Conservation (phyloP, 2,888 invertebrate species). For the Hirtodrosophila alboralis region DNA sequence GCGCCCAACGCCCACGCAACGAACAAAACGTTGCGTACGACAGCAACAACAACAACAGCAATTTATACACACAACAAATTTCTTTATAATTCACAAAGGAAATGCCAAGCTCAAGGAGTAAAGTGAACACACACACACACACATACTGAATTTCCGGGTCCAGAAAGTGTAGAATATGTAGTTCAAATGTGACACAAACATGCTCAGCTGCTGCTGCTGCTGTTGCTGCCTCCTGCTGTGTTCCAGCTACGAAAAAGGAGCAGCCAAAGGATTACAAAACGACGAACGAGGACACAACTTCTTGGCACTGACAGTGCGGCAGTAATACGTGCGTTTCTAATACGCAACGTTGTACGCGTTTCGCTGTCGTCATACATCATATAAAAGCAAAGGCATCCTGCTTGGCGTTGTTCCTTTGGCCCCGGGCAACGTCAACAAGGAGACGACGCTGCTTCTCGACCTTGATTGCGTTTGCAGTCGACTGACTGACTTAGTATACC, state of each 20-base stretch:
- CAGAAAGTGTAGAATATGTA: conserved; percentile 37
- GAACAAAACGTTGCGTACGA: conserved; percentile 46
- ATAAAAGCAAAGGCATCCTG: conserved; percentile 26
- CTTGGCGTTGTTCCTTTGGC: no score
- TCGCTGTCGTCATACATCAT: conserved; percentile 65
- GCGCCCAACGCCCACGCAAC: conserved; percentile 8
- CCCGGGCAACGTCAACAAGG: conserved; percentile 62
- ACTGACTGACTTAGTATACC: conserved; percentile 64
- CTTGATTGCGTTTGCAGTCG: conserved; percentile 73
- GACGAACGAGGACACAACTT: conserved; percentile 5
- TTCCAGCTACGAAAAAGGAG: conserved; percentile 49
- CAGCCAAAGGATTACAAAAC: conserved; percentile 58
- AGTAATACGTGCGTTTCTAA: conserved; percentile 73
- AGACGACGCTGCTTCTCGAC: conserved; percentile 38
- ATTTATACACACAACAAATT: conserved; percentile 57
- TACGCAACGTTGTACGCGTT: conserved; percentile 69
- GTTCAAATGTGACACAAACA: conserved; percentile 74
- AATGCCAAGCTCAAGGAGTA: conserved; percentile 66
- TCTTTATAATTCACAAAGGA: conserved; percentile 78
- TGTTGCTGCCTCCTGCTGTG: background rate
- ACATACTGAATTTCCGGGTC: no score
- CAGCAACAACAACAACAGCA: conserved; percentile 16
- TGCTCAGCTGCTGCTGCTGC: conserved; percentile 60
- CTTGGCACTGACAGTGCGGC: conserved; percentile 12
- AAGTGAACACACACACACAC: conserved; percentile 43